Conservation (phyloP, 2,888 invertebrate species). For the Melipona bicolor region DNA sequence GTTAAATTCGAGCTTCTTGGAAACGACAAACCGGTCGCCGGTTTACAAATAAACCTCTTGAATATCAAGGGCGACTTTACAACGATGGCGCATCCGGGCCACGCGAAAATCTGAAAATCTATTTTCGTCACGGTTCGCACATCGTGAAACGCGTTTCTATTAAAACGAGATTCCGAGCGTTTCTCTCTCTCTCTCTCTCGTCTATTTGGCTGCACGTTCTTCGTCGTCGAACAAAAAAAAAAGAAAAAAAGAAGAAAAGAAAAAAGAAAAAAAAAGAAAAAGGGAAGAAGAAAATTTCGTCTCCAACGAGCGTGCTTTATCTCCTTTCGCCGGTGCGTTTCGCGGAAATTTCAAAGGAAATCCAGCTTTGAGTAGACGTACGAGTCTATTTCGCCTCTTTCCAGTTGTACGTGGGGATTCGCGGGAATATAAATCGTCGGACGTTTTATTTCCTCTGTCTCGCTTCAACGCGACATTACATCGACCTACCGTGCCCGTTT, state of each 20-base stretch:
- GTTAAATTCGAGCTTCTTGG: no score
- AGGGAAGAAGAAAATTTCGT: not conserved
- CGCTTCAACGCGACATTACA: not conserved
- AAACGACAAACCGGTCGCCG: no score
- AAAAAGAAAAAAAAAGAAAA: not conserved
- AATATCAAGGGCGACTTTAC: conserved; percentile 2
- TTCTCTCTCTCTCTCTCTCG: not conserved
- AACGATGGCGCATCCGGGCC: not conserved
- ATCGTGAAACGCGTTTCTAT: conserved; percentile 11
- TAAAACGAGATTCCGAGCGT: conserved; percentile 4
- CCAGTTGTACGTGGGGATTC: not conserved
- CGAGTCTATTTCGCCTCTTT: not conserved
- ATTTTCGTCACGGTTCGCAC: conserved; percentile 15
- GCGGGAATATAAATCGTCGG: not conserved
- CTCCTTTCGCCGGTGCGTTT: not conserved
- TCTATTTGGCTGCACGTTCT: not conserved
- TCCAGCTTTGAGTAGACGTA: not conserved
- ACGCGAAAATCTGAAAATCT: conserved; percentile 15
- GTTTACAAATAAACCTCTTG: not conserved
- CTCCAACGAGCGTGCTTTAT: not conserved
- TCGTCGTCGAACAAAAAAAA: not conserved
- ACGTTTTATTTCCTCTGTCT: not conserved
- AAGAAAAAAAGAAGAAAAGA: no score
- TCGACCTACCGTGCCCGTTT: not conserved
- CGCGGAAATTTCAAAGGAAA: not conserved